Percentiles rank a stretch among this genome's conserved stretches.
phyloP scores from a whole-genome alignment of 37 sponge, comb jelly and placozoan species.

The Oopsacas minuta region DNA sequence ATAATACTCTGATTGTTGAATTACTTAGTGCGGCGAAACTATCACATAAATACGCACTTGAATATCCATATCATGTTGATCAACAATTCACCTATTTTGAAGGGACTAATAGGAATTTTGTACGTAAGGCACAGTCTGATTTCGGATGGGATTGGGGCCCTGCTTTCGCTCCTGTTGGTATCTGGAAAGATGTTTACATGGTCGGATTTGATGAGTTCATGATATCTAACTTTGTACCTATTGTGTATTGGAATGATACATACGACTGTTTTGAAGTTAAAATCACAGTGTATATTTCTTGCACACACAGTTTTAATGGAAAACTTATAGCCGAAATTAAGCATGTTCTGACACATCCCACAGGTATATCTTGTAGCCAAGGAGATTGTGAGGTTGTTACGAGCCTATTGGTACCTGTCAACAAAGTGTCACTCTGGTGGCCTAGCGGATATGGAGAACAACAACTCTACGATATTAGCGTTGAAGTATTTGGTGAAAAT shows the following conservation, averaged over 20 bases:
- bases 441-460: constrained; percentile 35
- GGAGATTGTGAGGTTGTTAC: background rate
- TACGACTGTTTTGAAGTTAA: background rate
- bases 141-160: constrained; percentile 99
- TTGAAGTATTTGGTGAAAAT: background rate
- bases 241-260: constrained; percentile 22
- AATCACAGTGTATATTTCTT: background rate
- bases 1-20: background rate
- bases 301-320: background rate
- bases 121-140: constrained; percentile 82
- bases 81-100: constrained; percentile 29
- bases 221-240: constrained; percentile 28
- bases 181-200: constrained; percentile 41
- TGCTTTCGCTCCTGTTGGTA: constrained; percentile 76
- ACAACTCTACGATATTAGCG: background rate
- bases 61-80: constrained; percentile 6
- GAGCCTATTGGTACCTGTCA: background rate
- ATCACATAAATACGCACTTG: constrained; percentile 1
- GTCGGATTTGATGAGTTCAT: constrained; percentile 21
- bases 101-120: constrained; percentile 46
- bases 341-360: background rate
- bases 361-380: background rate
- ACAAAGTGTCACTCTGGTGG: constrained; percentile 29
- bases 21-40: background rate
- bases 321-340: background rate